Base-by-base conservation (phyloP, 2,888 invertebrate genomes). In the Acanthosepion pharaonis region DNA sequence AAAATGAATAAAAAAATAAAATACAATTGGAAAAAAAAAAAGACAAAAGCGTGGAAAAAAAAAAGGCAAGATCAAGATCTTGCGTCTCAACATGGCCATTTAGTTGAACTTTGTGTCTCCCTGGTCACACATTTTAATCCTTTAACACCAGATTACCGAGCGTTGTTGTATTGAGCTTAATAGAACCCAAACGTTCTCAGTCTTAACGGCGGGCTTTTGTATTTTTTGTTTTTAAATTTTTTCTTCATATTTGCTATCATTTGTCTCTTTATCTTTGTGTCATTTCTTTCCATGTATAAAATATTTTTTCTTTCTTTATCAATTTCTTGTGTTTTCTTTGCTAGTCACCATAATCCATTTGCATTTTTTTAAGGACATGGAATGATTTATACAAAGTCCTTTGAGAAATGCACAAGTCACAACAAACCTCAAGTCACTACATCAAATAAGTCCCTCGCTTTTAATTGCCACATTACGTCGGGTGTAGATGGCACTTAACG, bases 51-150 rank as follows among this genome's bases (percentile, higher is more conserved):
- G 15, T 53, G 9, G 28, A 78, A 4, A 78, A 78, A 4, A n/a
- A 33, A 78, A 78, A 78, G 8, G 4, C 9, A n/a, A 78, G n/a
- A 78, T 15, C 18, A 78, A 78, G 33, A 78, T n/a, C 78, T n/a
- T n/a, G n/a, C n/a, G 78, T 78, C 78, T n/a, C n/a, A 78, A 78
- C 78, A 33, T 78, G n/a, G n/a, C 78, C 78, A n/a, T 33, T 78
- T 33, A n/a, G n/a, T 78, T 78, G 78, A 78, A 78, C 78, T 78
- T 78, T 78, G n/a, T 78, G 78, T n/a, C 78, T 78, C n/a, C 78
- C n/a, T 78, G n/a, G n/a, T 78, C 78, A 78, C 78, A 78, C 78
- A 78, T 78, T 78, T 78, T 78, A 78, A 78, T 78, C 78, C 78
- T 78, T 78, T 78, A 78, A 78, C 78, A n/a, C 78, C 78, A 78